A percentile compares a stretch with the other conserved stretches of the same genome.
These are phyloP conservation scores for Heliocidaris tuberculata DNA, from an alignment of 35 echinoderm and acorn worm species.

Conservation along the genomic window DNA sequence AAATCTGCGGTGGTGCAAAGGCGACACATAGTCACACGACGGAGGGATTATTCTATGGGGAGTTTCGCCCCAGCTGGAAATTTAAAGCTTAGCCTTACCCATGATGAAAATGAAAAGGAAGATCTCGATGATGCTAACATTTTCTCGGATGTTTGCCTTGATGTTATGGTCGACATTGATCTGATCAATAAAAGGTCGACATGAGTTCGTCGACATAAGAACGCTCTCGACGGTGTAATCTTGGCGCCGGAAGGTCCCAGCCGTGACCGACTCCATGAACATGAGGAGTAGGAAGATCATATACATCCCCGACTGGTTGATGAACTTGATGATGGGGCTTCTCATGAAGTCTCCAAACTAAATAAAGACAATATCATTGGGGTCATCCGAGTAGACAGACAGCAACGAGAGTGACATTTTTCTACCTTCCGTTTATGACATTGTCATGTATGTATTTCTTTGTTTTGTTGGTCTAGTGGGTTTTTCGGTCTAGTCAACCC, in stretches of 20 bases:
- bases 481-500: no score
- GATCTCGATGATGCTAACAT: constrained; percentile 21
- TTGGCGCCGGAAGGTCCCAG: background rate
- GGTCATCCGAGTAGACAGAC: no score
- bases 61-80: no score
- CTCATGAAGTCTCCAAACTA: constrained; percentile 62
- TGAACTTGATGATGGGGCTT: constrained; percentile 69
- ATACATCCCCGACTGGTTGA: constrained; percentile 64
- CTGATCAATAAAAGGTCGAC: background rate
- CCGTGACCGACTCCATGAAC: constrained; percentile 63
- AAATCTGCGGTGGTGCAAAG: no score
- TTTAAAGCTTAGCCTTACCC: constrained; percentile 23
- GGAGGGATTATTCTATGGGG: no score
- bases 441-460: background rate
- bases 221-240: background rate
- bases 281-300: constrained; percentile 57
- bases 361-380: background rate
- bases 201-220: background rate
- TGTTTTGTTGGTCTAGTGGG: background rate
- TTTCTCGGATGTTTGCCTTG: background rate
- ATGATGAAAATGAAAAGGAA: constrained; percentile 55
- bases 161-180: background rate
- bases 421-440: background rate
- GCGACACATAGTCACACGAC: no score
- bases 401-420: no score